These are phyloP conservation scores for Napeogenes sylphis DNA, from an alignment of 2,888 invertebrate species.

Conservation along the genomic window DNA sequence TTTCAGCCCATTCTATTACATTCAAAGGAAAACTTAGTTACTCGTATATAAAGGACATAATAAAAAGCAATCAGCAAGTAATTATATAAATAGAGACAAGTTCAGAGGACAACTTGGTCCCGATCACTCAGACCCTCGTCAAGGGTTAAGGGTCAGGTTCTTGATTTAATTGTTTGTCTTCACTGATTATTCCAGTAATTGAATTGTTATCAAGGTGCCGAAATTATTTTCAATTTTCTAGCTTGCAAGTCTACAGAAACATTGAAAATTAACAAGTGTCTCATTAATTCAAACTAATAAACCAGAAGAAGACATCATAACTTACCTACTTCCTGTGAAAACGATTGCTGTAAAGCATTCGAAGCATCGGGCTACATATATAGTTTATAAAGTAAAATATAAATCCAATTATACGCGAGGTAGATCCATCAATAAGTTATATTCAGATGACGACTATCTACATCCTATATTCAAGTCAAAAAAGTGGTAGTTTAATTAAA, in stretches of 20 bases:
- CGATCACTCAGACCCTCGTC: conserved; percentile 39
- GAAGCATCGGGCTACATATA: too few species aligned
- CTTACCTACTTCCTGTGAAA: too few species aligned
- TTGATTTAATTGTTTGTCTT: conserved; percentile 34
- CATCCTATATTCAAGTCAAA: background rate
- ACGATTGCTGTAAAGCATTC: too few species aligned
- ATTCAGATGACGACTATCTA: background rate
- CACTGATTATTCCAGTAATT: conserved; percentile 36
- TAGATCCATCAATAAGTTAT: too few species aligned
- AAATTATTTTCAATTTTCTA: background rate
- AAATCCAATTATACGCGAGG: too few species aligned
- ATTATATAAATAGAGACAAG: conserved; percentile 29
- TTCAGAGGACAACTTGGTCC: conserved; percentile 5
- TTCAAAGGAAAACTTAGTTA: background rate
- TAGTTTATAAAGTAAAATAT: too few species aligned
- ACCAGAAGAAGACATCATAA: background rate
- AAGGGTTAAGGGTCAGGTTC: conserved; percentile 34
- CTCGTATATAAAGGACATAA: background rate
- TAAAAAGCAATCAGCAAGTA: conserved; percentile 8
- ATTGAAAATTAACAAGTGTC: background rate
- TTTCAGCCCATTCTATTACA: too few species aligned
- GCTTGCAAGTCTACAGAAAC: background rate
- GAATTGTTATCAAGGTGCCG: conserved; percentile 12
- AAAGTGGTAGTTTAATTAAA: background rate
- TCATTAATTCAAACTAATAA: background rate